Evolutionary conservation across 2,797 vertebrate species (phyloP).

Genomic region (Sebastes itinus): DNA sequence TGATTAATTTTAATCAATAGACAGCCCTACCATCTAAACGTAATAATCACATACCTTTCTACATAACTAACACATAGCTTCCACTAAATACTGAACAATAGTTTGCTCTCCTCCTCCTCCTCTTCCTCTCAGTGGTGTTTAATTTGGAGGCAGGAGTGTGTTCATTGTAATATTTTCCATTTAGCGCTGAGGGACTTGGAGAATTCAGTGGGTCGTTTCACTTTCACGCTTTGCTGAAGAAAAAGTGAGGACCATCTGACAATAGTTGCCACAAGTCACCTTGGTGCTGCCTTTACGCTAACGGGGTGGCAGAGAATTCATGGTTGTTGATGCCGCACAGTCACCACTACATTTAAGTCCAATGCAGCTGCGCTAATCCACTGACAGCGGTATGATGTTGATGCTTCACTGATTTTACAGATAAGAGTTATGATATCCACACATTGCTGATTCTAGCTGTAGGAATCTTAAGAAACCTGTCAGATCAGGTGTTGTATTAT

Average conservation of each 20-base stretch:
- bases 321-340: constrained; percentile 54
- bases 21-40: not conserved
- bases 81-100: constrained; percentile 1
- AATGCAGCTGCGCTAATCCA: constrained; percentile 15
- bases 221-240: constrained; percentile 71
- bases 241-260: constrained; percentile 66
- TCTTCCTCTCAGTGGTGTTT: constrained; percentile 29
- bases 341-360: constrained; percentile 34
- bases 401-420: constrained; percentile 14
- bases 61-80: not conserved
- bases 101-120: constrained; percentile 7
- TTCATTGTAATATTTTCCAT: constrained; percentile 59
- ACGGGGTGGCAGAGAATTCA: constrained; percentile 59
- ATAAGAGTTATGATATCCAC: constrained; percentile 3
- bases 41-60: not conserved
- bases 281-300: constrained; percentile 58
- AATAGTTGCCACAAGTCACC: constrained; percentile 66
- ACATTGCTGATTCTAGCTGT: not conserved
- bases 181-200: constrained; percentile 55
- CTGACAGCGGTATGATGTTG: constrained; percentile 13
- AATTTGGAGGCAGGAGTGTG: constrained; percentile 40
- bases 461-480: no score
- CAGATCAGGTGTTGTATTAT: no score
- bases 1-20: no score
- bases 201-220: constrained; percentile 63